Evolutionary conservation across 2,888 invertebrate species (phyloP), one percentile per base, ranked within the genome.

Genomic region (Hetaerina titia): DNA sequence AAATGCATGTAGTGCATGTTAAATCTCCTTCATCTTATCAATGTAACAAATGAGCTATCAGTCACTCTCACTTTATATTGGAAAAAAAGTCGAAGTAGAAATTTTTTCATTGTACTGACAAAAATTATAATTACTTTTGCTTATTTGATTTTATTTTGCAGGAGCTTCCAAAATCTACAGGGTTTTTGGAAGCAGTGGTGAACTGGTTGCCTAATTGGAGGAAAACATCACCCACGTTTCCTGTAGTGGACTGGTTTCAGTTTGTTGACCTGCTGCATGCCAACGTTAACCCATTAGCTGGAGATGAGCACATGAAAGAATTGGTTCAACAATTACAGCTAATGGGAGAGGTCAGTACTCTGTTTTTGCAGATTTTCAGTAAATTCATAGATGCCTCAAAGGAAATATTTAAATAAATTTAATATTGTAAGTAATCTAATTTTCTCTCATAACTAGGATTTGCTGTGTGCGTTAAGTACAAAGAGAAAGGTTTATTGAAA

Each of bases 221-320:
- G 95, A 97, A 97, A 96, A 96, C 97, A 17, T 97, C 97, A 94
- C 97, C 97, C 95, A 97, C 97, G 81, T 98, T 97, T 96, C 98
- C 98, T 0, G 98, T 98, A 19, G 96, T 98, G 95, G 97, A 97
- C 17, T 97, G 97, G 97, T 97, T 97, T 57, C 97, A 97, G 95
- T 98, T 98, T 96, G 97, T 97, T 31, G 97, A 97, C 88, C 96
- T 97, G 95, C 96, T 98, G 81, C 96, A 97, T 95, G 96, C 96
- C 81, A 97, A 98, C 96, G 97, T 98, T 58, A 98, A 98, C 96
- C 97, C 98, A 25, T 96, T 98, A 95, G 97, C 98, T 11, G 97
- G 97, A 31, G 97, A 98, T 96, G 97, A 97, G 57, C 98, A 98
- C 96, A 97, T 98, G 96, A 97, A 97, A 95, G 97, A 98, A 96